phyloP scores from a whole-genome alignment of 2,113 vertebrate genomes.

The Festucalex cinctus region DNA sequence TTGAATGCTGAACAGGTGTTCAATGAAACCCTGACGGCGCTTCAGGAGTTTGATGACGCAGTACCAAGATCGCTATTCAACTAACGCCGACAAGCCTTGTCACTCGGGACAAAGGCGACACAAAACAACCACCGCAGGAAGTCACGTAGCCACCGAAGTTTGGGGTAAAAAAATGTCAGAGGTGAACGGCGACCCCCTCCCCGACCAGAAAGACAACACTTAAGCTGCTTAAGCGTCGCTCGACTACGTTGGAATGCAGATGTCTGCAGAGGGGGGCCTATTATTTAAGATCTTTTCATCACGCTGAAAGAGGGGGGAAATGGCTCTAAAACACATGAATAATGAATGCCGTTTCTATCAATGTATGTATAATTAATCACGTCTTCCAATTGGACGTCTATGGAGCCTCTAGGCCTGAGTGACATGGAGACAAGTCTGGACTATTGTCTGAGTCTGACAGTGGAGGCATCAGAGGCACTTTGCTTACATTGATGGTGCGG shows the following conservation, averaged over 20 bases:
- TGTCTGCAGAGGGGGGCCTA: conserved; percentile 61
- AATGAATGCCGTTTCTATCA: conserved; percentile 76
- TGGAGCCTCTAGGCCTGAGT: conserved; percentile 67
- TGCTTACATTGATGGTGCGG: conserved; percentile 7
- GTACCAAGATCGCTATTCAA: conserved; percentile 25
- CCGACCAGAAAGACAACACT: conserved; percentile 50
- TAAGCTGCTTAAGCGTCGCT: conserved; percentile 63
- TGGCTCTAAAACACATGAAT: conserved; percentile 73
- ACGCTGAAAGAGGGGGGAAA: conserved; percentile 66
- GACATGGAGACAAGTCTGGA: conserved; percentile 57
- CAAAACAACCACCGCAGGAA: conserved; percentile 44
- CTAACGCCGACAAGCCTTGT: conserved; percentile 45
- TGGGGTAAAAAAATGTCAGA: conserved; percentile 38
- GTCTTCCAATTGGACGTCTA: conserved; percentile 65
- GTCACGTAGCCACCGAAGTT: conserved; percentile 38
- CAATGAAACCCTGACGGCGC: conserved; percentile 34
- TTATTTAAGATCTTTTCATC: conserved; percentile 78
- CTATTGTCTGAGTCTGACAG: conserved; percentile 51
- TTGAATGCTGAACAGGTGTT: conserved; percentile 53
- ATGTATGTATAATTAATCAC: conserved; percentile 80
- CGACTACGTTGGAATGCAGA: conserved; percentile 66
- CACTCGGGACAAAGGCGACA: conserved; percentile 48
- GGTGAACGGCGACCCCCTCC: conserved; percentile 33
- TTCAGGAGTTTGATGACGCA: conserved; percentile 15
- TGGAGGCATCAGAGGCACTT: conserved; percentile 26